Conservation (phyloP, 2,797 vertebrate species). For the Sarcoramphus papa region DNA sequence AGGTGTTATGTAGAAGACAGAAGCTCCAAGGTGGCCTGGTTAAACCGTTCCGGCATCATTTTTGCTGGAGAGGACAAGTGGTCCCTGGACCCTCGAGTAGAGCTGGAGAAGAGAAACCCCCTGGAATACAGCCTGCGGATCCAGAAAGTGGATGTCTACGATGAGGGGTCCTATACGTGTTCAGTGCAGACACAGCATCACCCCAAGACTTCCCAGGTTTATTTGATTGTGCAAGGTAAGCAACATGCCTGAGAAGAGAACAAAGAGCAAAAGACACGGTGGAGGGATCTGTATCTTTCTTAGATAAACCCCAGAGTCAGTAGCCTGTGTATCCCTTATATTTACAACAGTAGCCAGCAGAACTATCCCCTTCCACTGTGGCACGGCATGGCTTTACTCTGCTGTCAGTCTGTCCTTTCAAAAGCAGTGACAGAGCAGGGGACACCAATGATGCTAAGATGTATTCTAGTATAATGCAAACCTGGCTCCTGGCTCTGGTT, state of each 20-base stretch:
- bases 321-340: background rate
- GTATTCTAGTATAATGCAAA: background rate
- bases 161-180: slow-evolving; percentile 96
- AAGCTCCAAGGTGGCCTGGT: slow-evolving; percentile 97
- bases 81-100: slow-evolving; percentile 96
- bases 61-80: slow-evolving; percentile 97
- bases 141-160: slow-evolving; percentile 96
- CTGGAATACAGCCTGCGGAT: slow-evolving; percentile 98
- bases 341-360: background rate
- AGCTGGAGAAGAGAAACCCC: slow-evolving; percentile 93
- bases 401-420: background rate
- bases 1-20: slow-evolving; percentile 98
- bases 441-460: background rate
- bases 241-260: background rate
- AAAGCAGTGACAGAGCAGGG: background rate
- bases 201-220: slow-evolving; percentile 94
- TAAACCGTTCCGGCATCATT: slow-evolving; percentile 99
- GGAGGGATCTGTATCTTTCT: background rate
- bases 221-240: slow-evolving; percentile 98
- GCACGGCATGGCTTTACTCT: accelerated
- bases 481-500: background rate
- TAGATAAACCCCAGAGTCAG: background rate
- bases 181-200: slow-evolving; percentile 97
- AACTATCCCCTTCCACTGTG: background rate
- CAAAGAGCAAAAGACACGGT: background rate